Evolutionary conservation across 2,888 invertebrate species (phyloP), one percentile per base, ranked within the genome.

Genomic region (Drosophila differens): DNA sequence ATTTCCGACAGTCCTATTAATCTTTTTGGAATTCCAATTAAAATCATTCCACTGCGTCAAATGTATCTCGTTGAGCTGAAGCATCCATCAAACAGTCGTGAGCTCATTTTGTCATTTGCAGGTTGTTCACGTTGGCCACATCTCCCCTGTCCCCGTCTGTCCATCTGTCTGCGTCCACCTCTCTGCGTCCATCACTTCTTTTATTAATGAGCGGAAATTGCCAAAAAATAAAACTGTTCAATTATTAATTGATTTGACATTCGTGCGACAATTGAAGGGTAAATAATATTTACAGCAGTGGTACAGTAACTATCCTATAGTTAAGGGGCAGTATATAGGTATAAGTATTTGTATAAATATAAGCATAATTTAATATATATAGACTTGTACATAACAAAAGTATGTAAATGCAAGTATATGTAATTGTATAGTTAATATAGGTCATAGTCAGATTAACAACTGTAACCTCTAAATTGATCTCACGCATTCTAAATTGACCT

Each of bases 181-280:
- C 52, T 19, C n/a, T 54, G 33, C 41, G 49, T 32, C 33, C 41
- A 10, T 28, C 41, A 5, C 25, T 52, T 49, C 7, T 61, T 63
- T 74, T 59, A 76, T 87, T 80, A 63, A 70, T 63, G 58, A 71
- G 62, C 74, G 79, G 85, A 85, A 79, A 79, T 81, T 69, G 70
- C 68, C 73, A 64, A 77, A 82, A 47, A 77, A 72, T 66, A 59
- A 52, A 77, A 61, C 60, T 58, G 47, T 54, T 67, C 19, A 47
- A 69, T 52, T 74, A 72, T 51, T 74, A 83, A 83, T 79, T 69
- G 69, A 58, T 68, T 72, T 69, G 66, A 69, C 71, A 58, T 59
- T 86, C 70, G 68, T 51, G 30, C 33, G 12, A n/a, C 52, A 83
- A 65, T 62, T 74, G 35, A 72, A 60, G 53, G 60, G 12, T 61